These are phyloP conservation scores for Apodemus agrarius DNA, from an alignment of 2,797 vertebrate genomes.

Conservation along the genomic window DNA sequence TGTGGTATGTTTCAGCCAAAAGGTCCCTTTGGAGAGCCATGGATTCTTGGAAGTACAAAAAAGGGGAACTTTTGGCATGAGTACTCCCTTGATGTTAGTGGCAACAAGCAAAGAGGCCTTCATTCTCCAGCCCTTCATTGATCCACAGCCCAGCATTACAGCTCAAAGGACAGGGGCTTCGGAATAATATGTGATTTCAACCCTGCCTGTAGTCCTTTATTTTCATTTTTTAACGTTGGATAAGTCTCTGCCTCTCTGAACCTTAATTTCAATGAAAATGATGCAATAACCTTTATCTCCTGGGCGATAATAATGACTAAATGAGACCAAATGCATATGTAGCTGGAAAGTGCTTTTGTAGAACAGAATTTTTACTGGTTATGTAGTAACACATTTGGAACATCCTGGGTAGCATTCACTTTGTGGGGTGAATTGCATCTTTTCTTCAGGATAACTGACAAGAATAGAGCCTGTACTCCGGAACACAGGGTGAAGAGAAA, in stretches of 20 bases:
- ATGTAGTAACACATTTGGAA: background rate
- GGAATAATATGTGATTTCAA: background rate
- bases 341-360: background rate
- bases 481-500: background rate
- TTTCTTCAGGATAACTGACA: background rate
- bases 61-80: background rate
- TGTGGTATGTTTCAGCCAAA: background rate
- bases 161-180: background rate
- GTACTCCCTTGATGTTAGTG: background rate
- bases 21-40: background rate
- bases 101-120: background rate
- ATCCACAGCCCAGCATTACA: background rate
- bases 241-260: background rate
- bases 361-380: background rate
- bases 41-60: background rate
- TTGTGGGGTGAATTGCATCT: background rate
- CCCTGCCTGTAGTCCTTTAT: background rate
- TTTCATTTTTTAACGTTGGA: background rate
- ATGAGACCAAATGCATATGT: background rate
- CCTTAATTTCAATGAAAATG: background rate
- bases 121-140: background rate
- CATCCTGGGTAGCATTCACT: background rate
- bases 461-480: background rate
- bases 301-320: background rate
- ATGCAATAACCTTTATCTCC: background rate